Conservation (phyloP, 2,888 invertebrate genomes). For the Hofmannophila pseudospretella region DNA sequence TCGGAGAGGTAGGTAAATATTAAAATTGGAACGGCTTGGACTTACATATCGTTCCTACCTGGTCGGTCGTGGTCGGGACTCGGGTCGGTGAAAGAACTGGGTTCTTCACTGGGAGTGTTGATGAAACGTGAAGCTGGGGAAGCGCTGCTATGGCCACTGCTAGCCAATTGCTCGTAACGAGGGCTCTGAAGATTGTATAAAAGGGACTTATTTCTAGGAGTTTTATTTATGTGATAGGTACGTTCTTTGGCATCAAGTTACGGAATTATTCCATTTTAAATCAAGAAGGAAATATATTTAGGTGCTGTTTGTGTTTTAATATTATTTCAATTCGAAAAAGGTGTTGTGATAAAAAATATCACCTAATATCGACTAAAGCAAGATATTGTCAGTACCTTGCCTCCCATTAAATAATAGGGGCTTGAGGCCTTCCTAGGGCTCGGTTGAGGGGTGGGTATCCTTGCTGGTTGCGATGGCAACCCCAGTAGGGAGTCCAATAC, state of each 20-base stretch:
- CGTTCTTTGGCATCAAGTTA: too few species aligned
- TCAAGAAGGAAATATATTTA: too few species aligned
- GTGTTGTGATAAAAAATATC: too few species aligned
- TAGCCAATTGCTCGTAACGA: conserved; percentile 69
- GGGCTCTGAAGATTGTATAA: conserved; percentile 49
- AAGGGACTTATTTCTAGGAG: background rate
- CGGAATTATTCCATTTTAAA: too few species aligned
- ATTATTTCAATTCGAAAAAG: too few species aligned
- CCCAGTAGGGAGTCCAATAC: conserved; percentile 95
- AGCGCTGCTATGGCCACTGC: conserved; percentile 67
- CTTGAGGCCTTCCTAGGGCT: conserved; percentile 69
- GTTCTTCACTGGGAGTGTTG: conserved; percentile 63
- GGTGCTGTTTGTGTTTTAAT: too few species aligned
- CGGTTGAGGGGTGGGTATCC: conserved; percentile 84
- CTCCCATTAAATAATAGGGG: conserved; percentile 68
- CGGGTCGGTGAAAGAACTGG: conserved; percentile 60
- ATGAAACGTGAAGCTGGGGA: conserved; percentile 62
- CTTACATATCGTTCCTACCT: conserved; percentile 79
- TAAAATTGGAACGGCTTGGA: conserved; percentile 73
- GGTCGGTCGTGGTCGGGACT: conserved; percentile 67
- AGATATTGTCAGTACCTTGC: conserved; percentile 48
- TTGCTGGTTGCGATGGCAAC: conserved; percentile 83
- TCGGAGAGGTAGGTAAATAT: conserved; percentile 11
- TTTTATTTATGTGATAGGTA: too few species aligned
- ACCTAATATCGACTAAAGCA: background rate